Conservation (phyloP, 2,797 vertebrate genomes). For the Enteromius argenteus region DNA sequence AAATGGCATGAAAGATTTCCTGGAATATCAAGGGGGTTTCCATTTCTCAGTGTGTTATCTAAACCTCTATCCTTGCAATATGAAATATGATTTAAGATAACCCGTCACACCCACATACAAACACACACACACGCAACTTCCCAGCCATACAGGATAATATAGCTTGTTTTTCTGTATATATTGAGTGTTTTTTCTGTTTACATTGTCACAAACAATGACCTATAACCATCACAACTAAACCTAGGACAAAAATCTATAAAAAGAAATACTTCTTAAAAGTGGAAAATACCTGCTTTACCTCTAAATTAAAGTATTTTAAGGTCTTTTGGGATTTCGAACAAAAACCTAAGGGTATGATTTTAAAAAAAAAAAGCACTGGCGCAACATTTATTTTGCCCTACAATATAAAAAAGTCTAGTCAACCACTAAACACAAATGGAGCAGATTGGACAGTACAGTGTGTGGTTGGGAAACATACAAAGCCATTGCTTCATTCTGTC, state of each 20-base stretch:
- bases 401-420: slow-evolving; percentile 40
- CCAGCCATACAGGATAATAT: slow-evolving; percentile 12
- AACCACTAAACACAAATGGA: slow-evolving; percentile 57
- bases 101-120: slow-evolving; percentile 19
- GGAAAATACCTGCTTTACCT: slow-evolving; percentile 47
- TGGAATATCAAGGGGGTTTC: slow-evolving; percentile 18
- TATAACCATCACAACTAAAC: slow-evolving; percentile 52
- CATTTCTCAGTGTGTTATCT: slow-evolving; percentile 24
- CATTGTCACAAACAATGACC: slow-evolving; percentile 47
- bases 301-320: slow-evolving; percentile 44
- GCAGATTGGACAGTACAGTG: slow-evolving; percentile 49
- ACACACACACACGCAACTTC: slow-evolving; percentile 15
- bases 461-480: slow-evolving; percentile 51
- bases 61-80: neutral
- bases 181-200: slow-evolving; percentile 33
- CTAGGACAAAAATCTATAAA: slow-evolving; percentile 49
- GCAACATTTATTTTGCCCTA: slow-evolving; percentile 38
- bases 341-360: neutral
- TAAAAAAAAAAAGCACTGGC: slow-evolving; percentile 31
- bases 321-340: slow-evolving; percentile 16
- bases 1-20: neutral
- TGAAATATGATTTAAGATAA: slow-evolving; percentile 1
- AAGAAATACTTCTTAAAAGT: slow-evolving; percentile 53
- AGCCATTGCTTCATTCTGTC: slow-evolving; percentile 51
- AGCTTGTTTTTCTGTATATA: slow-evolving; percentile 30